Evolutionary conservation across 2,888 invertebrate species (phyloP), one percentile per base, ranked within the genome.

Genomic region (Didymodactylos carnosus): DNA sequence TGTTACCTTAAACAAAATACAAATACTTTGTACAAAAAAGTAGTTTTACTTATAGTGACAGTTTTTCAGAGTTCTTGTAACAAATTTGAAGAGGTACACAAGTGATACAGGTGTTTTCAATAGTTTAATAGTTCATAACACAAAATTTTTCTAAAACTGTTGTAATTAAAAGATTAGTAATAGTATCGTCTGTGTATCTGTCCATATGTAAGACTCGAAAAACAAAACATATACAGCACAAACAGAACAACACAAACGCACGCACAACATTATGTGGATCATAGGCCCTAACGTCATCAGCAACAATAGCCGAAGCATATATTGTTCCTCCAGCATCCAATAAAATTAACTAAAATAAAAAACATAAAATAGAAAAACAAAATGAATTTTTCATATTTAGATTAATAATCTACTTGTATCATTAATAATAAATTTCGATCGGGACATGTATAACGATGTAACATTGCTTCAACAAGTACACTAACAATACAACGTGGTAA

Each of bases 341-440:
- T 39, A 82, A 79, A 23, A 84, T 80, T 80, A 85, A 83, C 84
- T 85, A 77, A 43, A 76, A 76, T 27, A 39, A 49, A 75, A 62
- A 71, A 23, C 25, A 70, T 53, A n/a, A 53, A 16, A 62, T 3
- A 35, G 10, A 19, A 62, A 19, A 62, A 62, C 29, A 1, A 23
- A 4, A 35, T 51, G 14, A 39, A 23, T 2, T 0, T 7, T n/a
- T n/a, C n/a, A n/a, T 51, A n/a, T 46, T 49, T 39, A 40, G 29
- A 11, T 19, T n/a, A 23, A 39, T 39, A 4, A 8, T 25, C 71
- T 76, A 84, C 83, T 86, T 95, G 92, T 73, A 97, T 89, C 25
- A 98, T 87, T 81, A 93, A 88, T 51, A 98, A 86, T 76, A 97
- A 88, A 86, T 97, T 98, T 70, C 91, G 89, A 83, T 97, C 95